These are phyloP conservation scores for Eurystomus glaucurus DNA, from an alignment of 2,797 vertebrate genomes.

Conservation along the genomic window DNA sequence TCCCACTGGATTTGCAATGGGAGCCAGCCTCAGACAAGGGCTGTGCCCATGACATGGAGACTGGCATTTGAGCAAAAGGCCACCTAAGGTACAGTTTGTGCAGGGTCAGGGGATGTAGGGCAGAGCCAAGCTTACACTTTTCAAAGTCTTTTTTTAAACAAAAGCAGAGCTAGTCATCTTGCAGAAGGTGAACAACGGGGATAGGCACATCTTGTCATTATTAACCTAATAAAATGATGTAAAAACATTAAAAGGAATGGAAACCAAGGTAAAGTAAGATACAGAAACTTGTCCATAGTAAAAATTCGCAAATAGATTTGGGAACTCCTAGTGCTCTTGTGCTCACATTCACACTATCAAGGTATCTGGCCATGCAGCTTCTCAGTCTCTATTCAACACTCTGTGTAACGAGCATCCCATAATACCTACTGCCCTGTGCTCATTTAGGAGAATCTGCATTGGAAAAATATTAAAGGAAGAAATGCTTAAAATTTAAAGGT, in stretches of 20 bases:
- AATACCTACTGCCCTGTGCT: background rate
- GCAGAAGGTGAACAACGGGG: background rate
- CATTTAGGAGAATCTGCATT: background rate
- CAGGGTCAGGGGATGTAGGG: background rate
- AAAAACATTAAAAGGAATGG: background rate
- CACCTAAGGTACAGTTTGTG: background rate
- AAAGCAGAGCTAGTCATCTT: background rate
- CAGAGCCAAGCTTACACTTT: background rate
- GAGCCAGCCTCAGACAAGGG: background rate
- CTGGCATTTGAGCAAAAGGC: background rate
- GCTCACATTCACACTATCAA: background rate
- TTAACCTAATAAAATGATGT: background rate
- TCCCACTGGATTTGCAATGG: rapidly evolving
- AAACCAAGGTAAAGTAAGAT: background rate
- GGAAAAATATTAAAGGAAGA: background rate
- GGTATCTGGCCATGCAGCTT: background rate
- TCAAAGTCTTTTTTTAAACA: background rate
- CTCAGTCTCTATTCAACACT: background rate
- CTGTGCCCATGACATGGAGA: rapidly evolving
- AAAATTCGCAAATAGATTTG: background rate
- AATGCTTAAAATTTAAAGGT: background rate
- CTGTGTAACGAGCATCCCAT: background rate
- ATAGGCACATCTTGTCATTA: background rate
- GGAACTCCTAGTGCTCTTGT: background rate
- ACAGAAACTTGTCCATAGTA: background rate